Evolutionary conservation across 2,888 invertebrate genomes (phyloP).

Genomic region (Netelia virgata): DNA sequence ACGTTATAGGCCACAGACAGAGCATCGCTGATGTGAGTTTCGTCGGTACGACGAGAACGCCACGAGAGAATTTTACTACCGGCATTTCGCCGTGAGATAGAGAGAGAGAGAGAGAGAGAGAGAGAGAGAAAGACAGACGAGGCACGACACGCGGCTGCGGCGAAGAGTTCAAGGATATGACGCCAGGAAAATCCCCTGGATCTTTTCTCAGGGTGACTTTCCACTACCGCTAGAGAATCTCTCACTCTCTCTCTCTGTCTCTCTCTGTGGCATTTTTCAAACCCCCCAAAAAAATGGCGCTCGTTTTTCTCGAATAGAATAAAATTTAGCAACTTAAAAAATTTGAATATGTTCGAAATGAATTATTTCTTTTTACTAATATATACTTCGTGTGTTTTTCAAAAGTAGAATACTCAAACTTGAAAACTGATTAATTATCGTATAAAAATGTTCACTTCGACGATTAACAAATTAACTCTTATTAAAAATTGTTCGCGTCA

Average conservation of each 20-base stretch:
- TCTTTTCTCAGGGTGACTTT: slow-evolving; percentile 2
- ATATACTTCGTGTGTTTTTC: no score
- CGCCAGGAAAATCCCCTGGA: slow-evolving; percentile 44
- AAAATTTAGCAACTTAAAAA: no score
- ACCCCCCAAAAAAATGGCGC: no score
- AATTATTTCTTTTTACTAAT: no score
- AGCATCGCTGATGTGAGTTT: not conserved
- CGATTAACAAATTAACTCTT: not conserved
- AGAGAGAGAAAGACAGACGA: slow-evolving; percentile 14
- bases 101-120: not conserved
- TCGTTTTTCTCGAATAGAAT: no score
- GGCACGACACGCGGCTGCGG: not conserved
- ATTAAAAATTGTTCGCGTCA: not conserved
- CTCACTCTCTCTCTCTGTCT: slow-evolving; percentile 21
- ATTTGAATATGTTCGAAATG: no score
- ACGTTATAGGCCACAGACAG: no score
- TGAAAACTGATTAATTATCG: no score
- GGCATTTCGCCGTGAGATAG: not conserved
- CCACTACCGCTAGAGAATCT: no score
- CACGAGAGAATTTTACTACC: slow-evolving; percentile 38
- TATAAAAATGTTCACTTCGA: not conserved
- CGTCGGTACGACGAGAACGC: not conserved
- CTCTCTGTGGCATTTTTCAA: no score
- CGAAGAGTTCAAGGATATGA: slow-evolving; percentile 51
- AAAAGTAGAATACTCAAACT: no score